Conservation (phyloP, 2,888 invertebrate species). For the Helleia helle region DNA sequence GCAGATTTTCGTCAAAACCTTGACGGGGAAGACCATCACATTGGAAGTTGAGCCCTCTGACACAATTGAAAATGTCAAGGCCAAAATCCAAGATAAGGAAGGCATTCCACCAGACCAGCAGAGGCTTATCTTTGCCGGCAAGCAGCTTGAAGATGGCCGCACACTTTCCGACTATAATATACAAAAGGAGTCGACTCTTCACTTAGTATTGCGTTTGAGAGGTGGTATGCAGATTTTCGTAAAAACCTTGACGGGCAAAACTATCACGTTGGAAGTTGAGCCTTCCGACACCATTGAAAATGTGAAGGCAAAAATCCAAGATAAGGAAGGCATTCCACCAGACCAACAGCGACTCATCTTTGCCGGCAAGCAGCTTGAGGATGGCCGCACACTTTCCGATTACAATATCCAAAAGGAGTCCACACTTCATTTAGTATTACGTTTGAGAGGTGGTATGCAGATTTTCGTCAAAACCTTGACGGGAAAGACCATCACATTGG, state of each 20-base stretch:
- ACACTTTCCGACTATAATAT: constrained; percentile 37
- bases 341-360: constrained; percentile 31
- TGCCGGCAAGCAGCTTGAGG: constrained; percentile 54
- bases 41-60: constrained; percentile 48
- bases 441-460: constrained; percentile 31
- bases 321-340: constrained; percentile 28
- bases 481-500: constrained; percentile 73
- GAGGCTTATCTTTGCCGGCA: constrained; percentile 46
- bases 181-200: constrained; percentile 39
- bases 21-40: constrained; percentile 45
- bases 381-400: constrained; percentile 34
- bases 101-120: constrained; percentile 54
- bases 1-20: constrained; percentile 43
- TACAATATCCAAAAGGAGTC: constrained; percentile 41
- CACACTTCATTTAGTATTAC: constrained; percentile 30
- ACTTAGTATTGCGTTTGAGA: constrained; percentile 32
- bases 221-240: constrained; percentile 43
- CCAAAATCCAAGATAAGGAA: constrained; percentile 54
- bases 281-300: constrained; percentile 32
- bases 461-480: constrained; percentile 34
- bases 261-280: constrained; percentile 33
- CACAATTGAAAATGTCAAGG: constrained; percentile 51
- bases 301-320: constrained; percentile 20
- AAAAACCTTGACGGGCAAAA: constrained; percentile 33
- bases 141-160: constrained; percentile 41